Conservation (phyloP, 1,140 invertebrate genomes). For the Araneus ventricosus region DNA sequence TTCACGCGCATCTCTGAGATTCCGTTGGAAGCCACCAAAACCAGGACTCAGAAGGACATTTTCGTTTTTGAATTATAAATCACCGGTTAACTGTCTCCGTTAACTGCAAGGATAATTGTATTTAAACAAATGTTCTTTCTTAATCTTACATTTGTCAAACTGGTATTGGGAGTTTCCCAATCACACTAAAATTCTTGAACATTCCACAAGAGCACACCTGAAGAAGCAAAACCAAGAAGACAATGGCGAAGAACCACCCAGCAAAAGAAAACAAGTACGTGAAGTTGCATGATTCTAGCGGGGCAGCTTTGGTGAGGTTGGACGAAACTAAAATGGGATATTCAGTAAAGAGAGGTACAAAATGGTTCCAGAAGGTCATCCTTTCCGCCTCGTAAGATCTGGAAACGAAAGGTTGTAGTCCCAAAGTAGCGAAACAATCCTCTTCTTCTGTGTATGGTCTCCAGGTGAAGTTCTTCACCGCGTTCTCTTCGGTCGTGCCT, state of each 20-base stretch:
- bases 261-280: neutral
- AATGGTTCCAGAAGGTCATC: constrained; percentile 79
- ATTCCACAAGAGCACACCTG: constrained; percentile 9
- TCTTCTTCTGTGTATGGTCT: constrained; percentile 77
- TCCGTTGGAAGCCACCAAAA: neutral
- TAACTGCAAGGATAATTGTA: neutral
- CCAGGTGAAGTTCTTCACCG: constrained; percentile 70
- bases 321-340: constrained; percentile 73
- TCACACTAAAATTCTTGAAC: neutral
- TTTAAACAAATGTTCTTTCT: neutral
- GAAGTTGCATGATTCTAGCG: neutral
- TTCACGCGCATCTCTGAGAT: neutral
- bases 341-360: constrained; percentile 78
- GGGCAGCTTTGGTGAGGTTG: neutral
- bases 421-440: constrained; percentile 77
- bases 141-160: constrained; percentile 22
- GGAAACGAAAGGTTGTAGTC: constrained; percentile 77
- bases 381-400: constrained; percentile 77
- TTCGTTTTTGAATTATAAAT: neutral
- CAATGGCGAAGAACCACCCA: neutral
- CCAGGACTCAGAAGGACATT: neutral
- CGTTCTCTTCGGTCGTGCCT: neutral
- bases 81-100: neutral
- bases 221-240: neutral
- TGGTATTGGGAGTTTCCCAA: constrained; percentile 20